A percentile compares a stretch with the other conserved stretches of the same genome.
Evolutionary conservation across 2,888 invertebrate species (phyloP).

Genomic region (Gastracanthus pulcherrimus): DNA sequence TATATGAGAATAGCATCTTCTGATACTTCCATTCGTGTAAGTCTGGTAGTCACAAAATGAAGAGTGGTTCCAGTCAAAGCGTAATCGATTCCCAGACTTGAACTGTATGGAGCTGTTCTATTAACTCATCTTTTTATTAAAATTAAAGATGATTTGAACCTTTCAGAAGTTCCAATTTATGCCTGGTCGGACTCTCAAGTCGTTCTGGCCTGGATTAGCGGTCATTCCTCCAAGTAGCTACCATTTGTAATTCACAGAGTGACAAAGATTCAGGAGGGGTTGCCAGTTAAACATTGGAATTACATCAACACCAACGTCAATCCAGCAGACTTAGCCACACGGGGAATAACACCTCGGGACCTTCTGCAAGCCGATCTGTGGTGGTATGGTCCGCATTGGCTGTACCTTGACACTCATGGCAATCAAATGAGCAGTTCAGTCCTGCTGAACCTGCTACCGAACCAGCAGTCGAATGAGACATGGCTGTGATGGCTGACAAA

Average conservation of each 20-base stretch:
- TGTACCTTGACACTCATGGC: background rate
- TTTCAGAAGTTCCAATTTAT: too few species aligned
- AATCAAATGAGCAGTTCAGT: background rate
- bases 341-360: background rate
- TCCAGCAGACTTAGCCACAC: background rate
- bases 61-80: background rate
- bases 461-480: background rate
- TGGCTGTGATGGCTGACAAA: too few species aligned
- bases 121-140: constrained; percentile 1
- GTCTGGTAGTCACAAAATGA: background rate
- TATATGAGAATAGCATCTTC: background rate
- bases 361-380: background rate
- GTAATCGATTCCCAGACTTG: background rate
- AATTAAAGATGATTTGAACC: background rate
- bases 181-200: background rate
- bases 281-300: background rate
- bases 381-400: background rate
- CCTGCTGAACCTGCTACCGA: background rate
- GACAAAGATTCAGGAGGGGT: background rate
- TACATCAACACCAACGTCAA: background rate
- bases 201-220: background rate
- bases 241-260: background rate
- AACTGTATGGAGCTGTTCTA: background rate
- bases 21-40: too few species aligned
- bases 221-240: background rate